Conservation (phyloP, 2,113 vertebrate species). For the Athene cunicularia region DNA sequence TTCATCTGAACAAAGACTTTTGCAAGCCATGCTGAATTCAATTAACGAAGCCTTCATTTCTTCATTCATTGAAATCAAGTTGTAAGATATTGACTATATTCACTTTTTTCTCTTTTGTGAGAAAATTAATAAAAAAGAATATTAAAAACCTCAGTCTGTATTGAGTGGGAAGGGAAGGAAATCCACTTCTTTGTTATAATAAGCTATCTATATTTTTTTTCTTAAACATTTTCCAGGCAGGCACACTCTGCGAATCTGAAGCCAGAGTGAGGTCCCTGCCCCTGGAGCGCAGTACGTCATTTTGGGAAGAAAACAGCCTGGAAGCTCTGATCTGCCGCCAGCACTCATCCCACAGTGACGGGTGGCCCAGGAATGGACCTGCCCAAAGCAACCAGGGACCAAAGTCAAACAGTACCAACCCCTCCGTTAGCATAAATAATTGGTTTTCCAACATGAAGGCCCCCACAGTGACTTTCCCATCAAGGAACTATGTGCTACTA, state of each 20-base stretch:
- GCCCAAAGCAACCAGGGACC: neutral
- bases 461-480: neutral
- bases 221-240: neutral
- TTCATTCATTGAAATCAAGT: conserved; percentile 27
- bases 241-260: neutral
- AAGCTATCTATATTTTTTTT: neutral
- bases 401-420: neutral
- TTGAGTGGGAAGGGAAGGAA: neutral
- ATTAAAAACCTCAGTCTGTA: neutral
- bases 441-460: conserved; percentile 22
- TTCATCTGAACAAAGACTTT: neutral
- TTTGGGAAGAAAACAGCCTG: neutral
- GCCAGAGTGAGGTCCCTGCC: neutral
- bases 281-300: neutral
- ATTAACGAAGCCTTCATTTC: neutral
- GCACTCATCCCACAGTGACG: neutral
- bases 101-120: neutral
- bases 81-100: neutral
- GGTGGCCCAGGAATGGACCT: neutral
- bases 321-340: conserved; percentile 13
- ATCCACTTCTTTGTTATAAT: neutral
- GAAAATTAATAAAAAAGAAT: neutral
- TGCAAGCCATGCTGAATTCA: neutral
- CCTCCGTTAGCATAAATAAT: conserved; percentile 47
- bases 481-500: neutral